Evolutionary conservation across 2,888 invertebrate species (phyloP), one percentile per base, ranked within the genome.

Genomic region (Lepidonotus clava): DNA sequence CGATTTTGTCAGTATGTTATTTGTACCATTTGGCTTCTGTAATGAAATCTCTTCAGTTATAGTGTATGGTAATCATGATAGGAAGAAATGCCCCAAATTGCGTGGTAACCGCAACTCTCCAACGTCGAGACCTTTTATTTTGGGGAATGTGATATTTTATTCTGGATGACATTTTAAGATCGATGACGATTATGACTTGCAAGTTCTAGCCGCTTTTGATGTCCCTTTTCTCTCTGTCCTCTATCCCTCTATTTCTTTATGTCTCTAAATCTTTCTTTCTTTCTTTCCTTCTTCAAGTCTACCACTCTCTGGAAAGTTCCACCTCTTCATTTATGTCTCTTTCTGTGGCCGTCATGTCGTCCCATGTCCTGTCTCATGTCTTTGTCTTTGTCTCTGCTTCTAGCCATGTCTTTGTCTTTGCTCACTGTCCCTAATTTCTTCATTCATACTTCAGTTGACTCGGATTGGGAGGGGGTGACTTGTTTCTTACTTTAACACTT

Each of bases 201-300:
- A 56, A 56, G 56, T 56, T 56, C 56, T 56, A 56, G 56, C n/a
- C n/a, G 56, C 56, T 56, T 56, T 56, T n/a, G n/a, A n/a, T n/a
- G n/a, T n/a, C n/a, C n/a, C n/a, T n/a, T n/a, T 8, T 46, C 46
- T 46, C 8, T 46, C 46, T 46, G 18, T 46, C 46, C 8, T 46
- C 46, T 46, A 18, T 46, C 46, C 46, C 8, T 46, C 8, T 46
- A 8, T 46, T 8, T 46, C 46, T 46, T 18, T 46, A 18, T 46
- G 8, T 46, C 46, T 46, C 46, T 46, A 8, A 46, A 8, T 46
- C 46, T 46, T 11, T 46, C 18, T 8, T 18, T 46, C 46, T 46
- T 18, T 8, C n/a, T n/a, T n/a, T n/a, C n/a, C n/a, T n/a, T n/a
- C n/a, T n/a, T n/a, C n/a, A n/a, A n/a, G n/a, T n/a, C n/a, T n/a